These are phyloP conservation scores for Falco berigora DNA, from an alignment of 2,797 vertebrate genomes.

Conservation along the genomic window DNA sequence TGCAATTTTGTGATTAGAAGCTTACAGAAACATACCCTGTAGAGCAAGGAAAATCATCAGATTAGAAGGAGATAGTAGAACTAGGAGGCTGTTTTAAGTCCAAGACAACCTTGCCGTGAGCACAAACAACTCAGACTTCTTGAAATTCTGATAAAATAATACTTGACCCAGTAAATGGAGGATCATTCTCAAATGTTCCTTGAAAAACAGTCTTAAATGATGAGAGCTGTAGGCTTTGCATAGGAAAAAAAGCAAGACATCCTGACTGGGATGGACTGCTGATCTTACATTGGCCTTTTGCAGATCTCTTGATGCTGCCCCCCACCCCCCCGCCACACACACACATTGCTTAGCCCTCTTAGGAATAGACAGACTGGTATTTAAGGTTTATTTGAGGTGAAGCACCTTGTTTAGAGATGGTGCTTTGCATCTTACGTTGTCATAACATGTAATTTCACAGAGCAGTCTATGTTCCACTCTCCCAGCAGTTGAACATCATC, in stretches of 20 bases:
- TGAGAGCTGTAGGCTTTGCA: not conserved
- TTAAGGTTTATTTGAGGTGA: slow-evolving; percentile 2
- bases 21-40: not conserved
- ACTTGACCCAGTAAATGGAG: not conserved
- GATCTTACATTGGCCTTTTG: not conserved
- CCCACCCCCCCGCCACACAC: no score
- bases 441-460: not conserved
- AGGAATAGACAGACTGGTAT: not conserved
- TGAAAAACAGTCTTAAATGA: not conserved
- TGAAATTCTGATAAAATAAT: not conserved
- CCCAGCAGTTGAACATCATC: not conserved
- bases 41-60: not conserved
- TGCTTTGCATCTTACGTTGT: not conserved
- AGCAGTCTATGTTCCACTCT: not conserved
- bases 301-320: not conserved
- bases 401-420: not conserved
- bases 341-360: not conserved
- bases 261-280: not conserved
- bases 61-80: not conserved
- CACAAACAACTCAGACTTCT: not conserved
- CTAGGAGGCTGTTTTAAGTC: not conserved
- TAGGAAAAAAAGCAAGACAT: not conserved
- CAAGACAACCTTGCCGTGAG: not conserved
- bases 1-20: not conserved
- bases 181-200: not conserved